These are phyloP conservation scores for Stenichneumon culpator DNA, from an alignment of 2,888 invertebrate species.

Conservation along the genomic window DNA sequence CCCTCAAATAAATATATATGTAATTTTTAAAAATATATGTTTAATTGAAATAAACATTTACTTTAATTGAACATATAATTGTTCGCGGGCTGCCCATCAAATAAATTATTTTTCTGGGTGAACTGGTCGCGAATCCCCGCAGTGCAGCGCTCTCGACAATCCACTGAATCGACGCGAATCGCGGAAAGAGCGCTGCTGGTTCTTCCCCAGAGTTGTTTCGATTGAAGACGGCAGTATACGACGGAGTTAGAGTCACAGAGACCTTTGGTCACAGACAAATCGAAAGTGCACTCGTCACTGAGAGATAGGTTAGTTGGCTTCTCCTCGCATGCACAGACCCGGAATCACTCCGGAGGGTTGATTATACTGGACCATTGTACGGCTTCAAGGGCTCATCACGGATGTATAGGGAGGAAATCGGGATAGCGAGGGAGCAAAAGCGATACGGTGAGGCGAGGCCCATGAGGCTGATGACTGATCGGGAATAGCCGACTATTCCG, in stretches of 20 bases:
- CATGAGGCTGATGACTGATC: constrained; percentile 5
- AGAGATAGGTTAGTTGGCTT: constrained; percentile 72
- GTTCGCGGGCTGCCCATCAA: too few relatives aligned
- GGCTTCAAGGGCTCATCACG: constrained; percentile 75
- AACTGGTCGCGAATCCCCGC: not conserved
- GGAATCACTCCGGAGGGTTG: constrained; percentile 71
- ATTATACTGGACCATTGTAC: constrained; percentile 75
- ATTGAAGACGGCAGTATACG: not conserved
- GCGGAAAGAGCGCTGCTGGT: not conserved
- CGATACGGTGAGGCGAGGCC: constrained; percentile 14
- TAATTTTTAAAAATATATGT: too few relatives aligned
- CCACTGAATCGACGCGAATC: not conserved
- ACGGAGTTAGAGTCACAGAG: not conserved
- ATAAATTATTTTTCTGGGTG: not conserved
- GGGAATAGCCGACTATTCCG: constrained; percentile 35
- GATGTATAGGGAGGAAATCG: constrained; percentile 51
- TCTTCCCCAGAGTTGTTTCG: not conserved
- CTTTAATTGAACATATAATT: too few relatives aligned
- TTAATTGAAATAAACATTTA: too few relatives aligned
- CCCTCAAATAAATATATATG: too few relatives aligned
- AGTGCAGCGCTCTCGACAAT: not conserved
- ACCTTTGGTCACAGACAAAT: constrained; percentile 51
- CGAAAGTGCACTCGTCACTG: constrained; percentile 54
- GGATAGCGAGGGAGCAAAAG: constrained; percentile 20
- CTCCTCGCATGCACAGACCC: constrained; percentile 70